A percentile compares a stretch with the other conserved stretches of the same genome.
Conservation (phyloP, 1,140 invertebrate genomes). For the Battus philenor region DNA sequence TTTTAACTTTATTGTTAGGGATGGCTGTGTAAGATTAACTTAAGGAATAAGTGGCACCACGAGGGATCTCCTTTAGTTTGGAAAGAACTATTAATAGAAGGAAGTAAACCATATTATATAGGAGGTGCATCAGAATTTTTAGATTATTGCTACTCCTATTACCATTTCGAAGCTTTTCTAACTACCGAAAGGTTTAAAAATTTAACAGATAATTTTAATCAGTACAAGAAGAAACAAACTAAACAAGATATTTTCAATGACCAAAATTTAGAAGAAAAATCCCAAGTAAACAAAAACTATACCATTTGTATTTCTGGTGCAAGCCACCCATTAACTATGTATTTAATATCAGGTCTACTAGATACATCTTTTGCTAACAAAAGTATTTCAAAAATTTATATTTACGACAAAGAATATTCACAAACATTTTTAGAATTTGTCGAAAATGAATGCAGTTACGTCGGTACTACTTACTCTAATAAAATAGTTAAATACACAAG, state of each 20-base stretch:
- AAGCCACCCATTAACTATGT: slow-evolving; percentile 38
- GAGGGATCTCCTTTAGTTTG: slow-evolving; percentile 67
- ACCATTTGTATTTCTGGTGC: slow-evolving; percentile 52
- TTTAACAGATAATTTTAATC: slow-evolving; percentile 47
- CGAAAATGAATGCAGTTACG: slow-evolving; percentile 52
- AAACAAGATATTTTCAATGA: no score
- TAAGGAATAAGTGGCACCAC: slow-evolving; percentile 72
- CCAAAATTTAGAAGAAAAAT: no score
- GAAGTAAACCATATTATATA: slow-evolving; percentile 70
- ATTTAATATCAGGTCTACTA: slow-evolving; percentile 51
- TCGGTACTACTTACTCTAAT: slow-evolving; percentile 33
- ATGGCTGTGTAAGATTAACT: slow-evolving; percentile 66
- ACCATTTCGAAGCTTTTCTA: slow-evolving; percentile 69
- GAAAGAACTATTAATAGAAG: slow-evolving; percentile 70
- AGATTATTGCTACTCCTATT: slow-evolving; percentile 77
- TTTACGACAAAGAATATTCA: slow-evolving; percentile 45
- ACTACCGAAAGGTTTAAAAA: slow-evolving; percentile 56
- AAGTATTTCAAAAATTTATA: slow-evolving; percentile 48
- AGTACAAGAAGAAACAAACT: slow-evolving; percentile 47
- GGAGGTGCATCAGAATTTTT: slow-evolving; percentile 75
- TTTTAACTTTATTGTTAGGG: slow-evolving; percentile 34
- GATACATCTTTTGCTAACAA: slow-evolving; percentile 29
- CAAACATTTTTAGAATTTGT: slow-evolving; percentile 42
- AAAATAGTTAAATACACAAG: slow-evolving; percentile 53
- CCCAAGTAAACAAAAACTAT: no score